A percentile compares a stretch with the other conserved stretches of the same genome.
Evolutionary conservation across 1,140 invertebrate genomes (phyloP).

Genomic region (Lordiphosa mommai): DNA sequence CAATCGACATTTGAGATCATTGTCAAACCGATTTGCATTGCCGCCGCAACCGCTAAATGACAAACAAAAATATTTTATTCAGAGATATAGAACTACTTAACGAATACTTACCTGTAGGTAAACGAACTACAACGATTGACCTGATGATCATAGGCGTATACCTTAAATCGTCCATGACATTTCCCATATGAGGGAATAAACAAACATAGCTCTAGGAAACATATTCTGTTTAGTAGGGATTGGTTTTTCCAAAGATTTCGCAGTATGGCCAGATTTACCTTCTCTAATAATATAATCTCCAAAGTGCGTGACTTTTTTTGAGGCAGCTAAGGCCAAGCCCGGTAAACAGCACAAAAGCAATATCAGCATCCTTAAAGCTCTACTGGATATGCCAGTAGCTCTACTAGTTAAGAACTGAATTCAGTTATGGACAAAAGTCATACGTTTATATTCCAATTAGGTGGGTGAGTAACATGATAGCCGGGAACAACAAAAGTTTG

Average conservation of each 20-base stretch:
- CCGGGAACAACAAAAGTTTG: not conserved
- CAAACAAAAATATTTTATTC: constrained; percentile 11
- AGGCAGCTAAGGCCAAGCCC: too few relatives aligned
- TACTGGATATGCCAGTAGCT: too few relatives aligned
- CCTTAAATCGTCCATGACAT: not conserved
- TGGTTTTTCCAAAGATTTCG: not conserved
- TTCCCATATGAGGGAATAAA: constrained; percentile 13
- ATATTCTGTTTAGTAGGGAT: not conserved
- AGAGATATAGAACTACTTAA: not conserved
- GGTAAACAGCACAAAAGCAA: not conserved
- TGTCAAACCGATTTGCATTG: constrained; percentile 40
- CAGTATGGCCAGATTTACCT: not conserved
- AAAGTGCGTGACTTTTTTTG: not conserved
- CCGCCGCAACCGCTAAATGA: constrained; percentile 37
- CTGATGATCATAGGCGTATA: constrained; percentile 19
- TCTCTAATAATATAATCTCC: not conserved
- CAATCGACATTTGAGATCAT: not conserved
- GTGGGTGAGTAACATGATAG: not conserved
- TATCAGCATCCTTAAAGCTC: constrained; percentile 6
- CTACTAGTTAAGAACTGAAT: constrained; percentile 1
- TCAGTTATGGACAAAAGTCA: not conserved
- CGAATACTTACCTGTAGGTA: constrained; percentile 8
- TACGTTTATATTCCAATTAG: not conserved
- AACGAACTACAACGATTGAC: constrained; percentile 8
- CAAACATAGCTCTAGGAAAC: constrained; percentile 9